Evolutionary conservation across 2,888 invertebrate species (phyloP).

Genomic region (Acleris literana): DNA sequence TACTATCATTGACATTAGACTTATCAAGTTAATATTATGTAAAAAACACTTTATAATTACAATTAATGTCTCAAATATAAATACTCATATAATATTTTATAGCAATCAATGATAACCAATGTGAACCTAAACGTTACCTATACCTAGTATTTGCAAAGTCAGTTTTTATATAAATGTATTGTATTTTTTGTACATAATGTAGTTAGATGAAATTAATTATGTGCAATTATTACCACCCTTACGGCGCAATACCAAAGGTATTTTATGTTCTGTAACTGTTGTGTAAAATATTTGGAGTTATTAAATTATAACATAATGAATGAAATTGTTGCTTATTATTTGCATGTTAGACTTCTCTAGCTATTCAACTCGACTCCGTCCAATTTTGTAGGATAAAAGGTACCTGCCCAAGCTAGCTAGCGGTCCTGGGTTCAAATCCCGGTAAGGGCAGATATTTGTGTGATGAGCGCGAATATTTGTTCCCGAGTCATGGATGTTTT

Average conservation of each 20-base stretch:
- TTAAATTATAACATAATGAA: constrained; percentile 52
- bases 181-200: constrained; percentile 80
- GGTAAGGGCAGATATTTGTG: too few species aligned
- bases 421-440: too few species aligned
- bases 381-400: too few species aligned
- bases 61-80: constrained; percentile 37
- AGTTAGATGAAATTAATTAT: constrained; percentile 74
- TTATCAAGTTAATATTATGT: constrained; percentile 31
- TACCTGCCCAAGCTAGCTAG: too few species aligned
- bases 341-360: neutral
- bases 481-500: too few species aligned
- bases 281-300: constrained; percentile 78
- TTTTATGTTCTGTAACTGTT: constrained; percentile 78
- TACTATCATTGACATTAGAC: constrained; percentile 5
- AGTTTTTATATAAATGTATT: constrained; percentile 72
- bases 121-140: constrained; percentile 62
- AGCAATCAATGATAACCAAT: constrained; percentile 47
- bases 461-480: too few species aligned
- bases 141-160: constrained; percentile 55
- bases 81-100: constrained; percentile 44
- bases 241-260: constrained; percentile 80
- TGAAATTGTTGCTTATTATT: constrained; percentile 11
- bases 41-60: constrained; percentile 33
- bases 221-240: constrained; percentile 78
- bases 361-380: too few species aligned